These are phyloP conservation scores for Euplagia quadripunctaria DNA, from an alignment of 2,888 invertebrate species.

Conservation along the genomic window DNA sequence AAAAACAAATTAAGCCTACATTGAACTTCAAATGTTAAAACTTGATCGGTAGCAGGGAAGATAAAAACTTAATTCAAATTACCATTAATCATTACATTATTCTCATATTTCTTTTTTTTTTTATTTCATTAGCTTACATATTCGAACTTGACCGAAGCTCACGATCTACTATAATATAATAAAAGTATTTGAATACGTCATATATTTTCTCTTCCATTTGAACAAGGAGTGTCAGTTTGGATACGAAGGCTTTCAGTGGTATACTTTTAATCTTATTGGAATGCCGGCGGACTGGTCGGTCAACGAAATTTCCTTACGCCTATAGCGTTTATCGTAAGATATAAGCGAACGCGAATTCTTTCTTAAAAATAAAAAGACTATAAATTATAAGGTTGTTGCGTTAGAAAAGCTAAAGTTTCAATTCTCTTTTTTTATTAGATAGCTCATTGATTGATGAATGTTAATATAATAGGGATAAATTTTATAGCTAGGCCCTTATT, in stretches of 20 bases:
- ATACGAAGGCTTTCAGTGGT: slow-evolving; percentile 41
- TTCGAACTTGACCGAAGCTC: neutral
- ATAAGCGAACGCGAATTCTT: neutral
- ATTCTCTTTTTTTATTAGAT: too few relatives aligned
- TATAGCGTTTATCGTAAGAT: neutral
- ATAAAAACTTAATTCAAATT: neutral
- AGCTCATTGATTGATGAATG: too few relatives aligned
- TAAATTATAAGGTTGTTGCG: too few relatives aligned
- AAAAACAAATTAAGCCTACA: too few relatives aligned
- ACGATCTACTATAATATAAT: neutral
- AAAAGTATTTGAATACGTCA: slow-evolving; percentile 5
- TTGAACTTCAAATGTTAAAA: neutral
- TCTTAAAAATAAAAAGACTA: neutral
- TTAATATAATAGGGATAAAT: too few relatives aligned
- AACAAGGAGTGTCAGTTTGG: slow-evolving; percentile 35
- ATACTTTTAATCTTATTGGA: slow-evolving; percentile 74
- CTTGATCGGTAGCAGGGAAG: neutral
- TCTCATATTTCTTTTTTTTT: neutral
- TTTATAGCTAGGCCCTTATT: too few relatives aligned
- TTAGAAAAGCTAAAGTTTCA: too few relatives aligned
- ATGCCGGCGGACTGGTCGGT: slow-evolving; percentile 65
- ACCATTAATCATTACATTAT: neutral
- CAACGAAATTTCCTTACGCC: slow-evolving; percentile 57
- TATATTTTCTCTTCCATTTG: slow-evolving; percentile 5
- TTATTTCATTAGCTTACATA: neutral